A percentile compares a stretch with the other conserved stretches of the same genome.
These are phyloP conservation scores for Xyliphius kryptos DNA, from an alignment of 2,113 vertebrate genomes.

Conservation along the genomic window DNA sequence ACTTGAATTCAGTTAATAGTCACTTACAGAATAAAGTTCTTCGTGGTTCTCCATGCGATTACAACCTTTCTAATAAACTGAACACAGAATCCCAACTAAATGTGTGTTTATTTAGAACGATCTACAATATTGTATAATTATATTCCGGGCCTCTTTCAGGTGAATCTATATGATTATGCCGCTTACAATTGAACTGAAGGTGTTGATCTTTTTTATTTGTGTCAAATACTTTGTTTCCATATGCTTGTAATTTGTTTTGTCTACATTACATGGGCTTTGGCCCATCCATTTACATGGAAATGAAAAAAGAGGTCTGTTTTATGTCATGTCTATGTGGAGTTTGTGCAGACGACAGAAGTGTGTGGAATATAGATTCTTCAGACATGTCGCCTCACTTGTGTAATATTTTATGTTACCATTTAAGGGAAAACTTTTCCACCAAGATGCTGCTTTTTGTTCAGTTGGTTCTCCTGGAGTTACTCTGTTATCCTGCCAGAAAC, in stretches of 20 bases:
- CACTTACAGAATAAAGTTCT: too few species aligned
- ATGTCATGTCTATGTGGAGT: conserved; percentile 4
- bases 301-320: too few species aligned
- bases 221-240: background rate
- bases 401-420: conserved; percentile 32
- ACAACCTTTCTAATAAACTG: too few species aligned
- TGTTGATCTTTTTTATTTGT: too few species aligned
- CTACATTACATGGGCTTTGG: background rate
- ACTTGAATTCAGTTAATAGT: too few species aligned
- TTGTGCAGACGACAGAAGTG: conserved; percentile 19
- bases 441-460: conserved; percentile 7
- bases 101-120: too few species aligned
- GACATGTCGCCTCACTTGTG: background rate
- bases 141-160: too few species aligned
- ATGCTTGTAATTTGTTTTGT: background rate
- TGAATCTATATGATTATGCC: too few species aligned
- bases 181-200: too few species aligned
- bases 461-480: conserved; percentile 37
- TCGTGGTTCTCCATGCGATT: too few species aligned
- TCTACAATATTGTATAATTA: too few species aligned
- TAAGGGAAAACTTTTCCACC: conserved; percentile 28
- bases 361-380: conserved; percentile 10
- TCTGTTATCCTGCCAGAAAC: background rate
- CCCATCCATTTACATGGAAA: background rate
- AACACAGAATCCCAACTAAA: too few species aligned